Evolutionary conservation across 2,797 vertebrate species (phyloP), one percentile per base, ranked within the genome.

Genomic region (Myiotriccus ornatus): DNA sequence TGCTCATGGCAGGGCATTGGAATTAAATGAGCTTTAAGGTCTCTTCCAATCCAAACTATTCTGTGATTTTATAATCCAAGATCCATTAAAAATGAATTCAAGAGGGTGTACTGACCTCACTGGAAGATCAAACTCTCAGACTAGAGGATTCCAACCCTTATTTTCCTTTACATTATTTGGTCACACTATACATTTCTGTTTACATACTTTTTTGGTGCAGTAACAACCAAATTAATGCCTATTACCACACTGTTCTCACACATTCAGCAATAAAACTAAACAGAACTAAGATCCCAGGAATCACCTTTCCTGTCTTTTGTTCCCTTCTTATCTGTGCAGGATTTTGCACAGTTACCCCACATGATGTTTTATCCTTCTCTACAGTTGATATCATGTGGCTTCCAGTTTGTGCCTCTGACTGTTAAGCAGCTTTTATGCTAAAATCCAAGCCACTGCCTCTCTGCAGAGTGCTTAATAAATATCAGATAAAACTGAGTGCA

Each of bases 331-430:
- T 94, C 64, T 75, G 7, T 6, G 34, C 27, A 84, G 57, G n/a
- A 60, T 69, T 89, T 85, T 59, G 74, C 37, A 64, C 13, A 1
- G 0, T 57, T 84, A 86, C 11, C 50, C 59, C 1, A 0, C 0
- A 0, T 27, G 32, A 81, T 28, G 80, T 84, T 81, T 76, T 67
- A 76, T 56, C 84, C 69, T 73, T 88, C 87, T 79, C 74, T n/a
- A 49, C n/a, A 52, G 62, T 0, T 88, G 77, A 74, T 56, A 70
- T 56, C 75, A 62, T 7, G 27, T 7, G 24, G 63, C 50, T 81
- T 73, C 73, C 60, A 24, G 37, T 76, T 79, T 76, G 70, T 92
- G 82, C 35, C 89, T 92, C 73, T 82, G 55, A 80, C 50, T 78
- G 43, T 55, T 91, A 85, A 94, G 37, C 62, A 92, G 81, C 49